These are phyloP conservation scores for Ammospiza caudacuta DNA, from an alignment of 2,113 vertebrate species.

Conservation along the genomic window DNA sequence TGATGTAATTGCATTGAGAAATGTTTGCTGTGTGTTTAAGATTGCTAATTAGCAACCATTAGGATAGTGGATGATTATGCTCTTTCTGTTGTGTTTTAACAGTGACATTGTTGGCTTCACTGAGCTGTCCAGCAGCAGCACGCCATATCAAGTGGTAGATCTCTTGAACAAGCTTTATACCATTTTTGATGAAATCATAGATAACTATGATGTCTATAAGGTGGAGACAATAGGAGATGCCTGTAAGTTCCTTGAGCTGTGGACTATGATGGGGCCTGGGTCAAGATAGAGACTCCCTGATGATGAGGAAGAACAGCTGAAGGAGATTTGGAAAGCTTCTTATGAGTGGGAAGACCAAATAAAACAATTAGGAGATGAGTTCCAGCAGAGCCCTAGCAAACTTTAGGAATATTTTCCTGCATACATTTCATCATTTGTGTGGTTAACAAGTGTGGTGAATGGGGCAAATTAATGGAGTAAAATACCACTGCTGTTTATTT, in stretches of 20 bases:
- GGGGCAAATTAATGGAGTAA: neutral
- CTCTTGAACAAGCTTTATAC: constrained; percentile 87
- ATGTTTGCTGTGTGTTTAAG: neutral
- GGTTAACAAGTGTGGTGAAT: neutral
- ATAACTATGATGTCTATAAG: constrained; percentile 86
- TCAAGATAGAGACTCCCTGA: neutral
- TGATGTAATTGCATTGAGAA: neutral
- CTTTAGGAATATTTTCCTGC: neutral
- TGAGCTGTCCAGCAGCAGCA: constrained; percentile 84
- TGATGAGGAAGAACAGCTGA: neutral
- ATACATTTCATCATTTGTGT: neutral
- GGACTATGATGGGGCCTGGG: neutral
- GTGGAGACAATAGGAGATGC: constrained; percentile 86
- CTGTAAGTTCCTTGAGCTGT: constrained; percentile 69
- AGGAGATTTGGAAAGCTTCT: neutral
- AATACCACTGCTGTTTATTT: neutral
- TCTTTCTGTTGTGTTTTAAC: constrained; percentile 44
- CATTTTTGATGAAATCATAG: constrained; percentile 85
- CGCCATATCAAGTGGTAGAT: constrained; percentile 81
- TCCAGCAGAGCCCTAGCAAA: neutral
- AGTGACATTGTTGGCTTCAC: constrained; percentile 89
- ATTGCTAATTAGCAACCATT: neutral
- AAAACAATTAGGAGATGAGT: neutral
- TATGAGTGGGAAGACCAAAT: neutral
- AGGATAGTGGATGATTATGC: neutral